phyloP scores from a whole-genome alignment of 2,113 vertebrate species.

The Pipra filicauda region DNA sequence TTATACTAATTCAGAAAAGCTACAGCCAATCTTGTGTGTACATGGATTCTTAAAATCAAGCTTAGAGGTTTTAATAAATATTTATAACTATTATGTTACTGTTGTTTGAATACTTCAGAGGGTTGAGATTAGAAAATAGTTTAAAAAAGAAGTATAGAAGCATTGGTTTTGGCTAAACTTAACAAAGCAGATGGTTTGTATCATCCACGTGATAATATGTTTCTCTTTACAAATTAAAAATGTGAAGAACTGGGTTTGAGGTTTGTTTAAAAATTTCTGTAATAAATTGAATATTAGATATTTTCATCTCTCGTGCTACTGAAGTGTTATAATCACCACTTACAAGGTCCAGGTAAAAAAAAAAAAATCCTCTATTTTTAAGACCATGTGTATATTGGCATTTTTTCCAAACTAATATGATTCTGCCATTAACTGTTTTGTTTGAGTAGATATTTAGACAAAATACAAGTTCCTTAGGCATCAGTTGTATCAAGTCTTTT shows the following conservation, averaged over 20 bases:
- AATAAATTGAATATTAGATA: neutral
- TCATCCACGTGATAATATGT: neutral
- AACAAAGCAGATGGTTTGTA: neutral
- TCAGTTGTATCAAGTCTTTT: neutral
- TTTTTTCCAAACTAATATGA: neutral
- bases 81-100: neutral
- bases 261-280: neutral
- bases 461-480: neutral
- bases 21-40: neutral
- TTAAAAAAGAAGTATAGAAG: neutral
- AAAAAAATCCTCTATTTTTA: neutral
- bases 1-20: neutral
- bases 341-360: neutral
- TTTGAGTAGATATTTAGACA: neutral
- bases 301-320: neutral
- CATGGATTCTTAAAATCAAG: neutral
- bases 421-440: neutral
- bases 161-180: neutral
- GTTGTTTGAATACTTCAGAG: neutral
- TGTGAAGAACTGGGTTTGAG: neutral
- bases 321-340: neutral
- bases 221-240: neutral
- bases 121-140: neutral
- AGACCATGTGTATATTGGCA: accelerated
- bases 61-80: neutral